These are phyloP conservation scores for Carcina quercana DNA, from an alignment of 2,888 invertebrate species.

Conservation along the genomic window DNA sequence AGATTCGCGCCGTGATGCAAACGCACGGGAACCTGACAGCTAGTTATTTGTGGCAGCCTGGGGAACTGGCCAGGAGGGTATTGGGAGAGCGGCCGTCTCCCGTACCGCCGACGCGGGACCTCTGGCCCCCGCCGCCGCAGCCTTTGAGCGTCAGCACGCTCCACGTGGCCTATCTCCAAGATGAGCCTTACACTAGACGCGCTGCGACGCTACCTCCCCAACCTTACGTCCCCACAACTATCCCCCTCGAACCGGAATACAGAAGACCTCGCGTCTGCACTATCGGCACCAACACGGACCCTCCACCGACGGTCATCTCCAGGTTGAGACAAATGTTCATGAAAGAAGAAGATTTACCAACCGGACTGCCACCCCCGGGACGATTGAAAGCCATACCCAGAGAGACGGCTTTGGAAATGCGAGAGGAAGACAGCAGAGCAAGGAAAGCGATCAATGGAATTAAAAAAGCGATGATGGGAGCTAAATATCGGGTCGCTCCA, in stretches of 20 bases:
- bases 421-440: conserved; percentile 42
- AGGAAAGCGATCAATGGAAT: conserved; percentile 47
- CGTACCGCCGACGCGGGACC: conserved; percentile 59
- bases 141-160: conserved; percentile 62
- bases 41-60: conserved; percentile 68
- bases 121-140: conserved; percentile 55
- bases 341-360: conserved; percentile 31
- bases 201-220: conserved; percentile 50
- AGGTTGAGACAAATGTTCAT: conserved; percentile 39
- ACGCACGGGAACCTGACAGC: conserved; percentile 63
- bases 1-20: conserved; percentile 54
- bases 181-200: conserved; percentile 44
- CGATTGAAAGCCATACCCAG: conserved; percentile 45
- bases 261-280: conserved; percentile 43
- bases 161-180: conserved; percentile 58
- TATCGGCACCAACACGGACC: conserved; percentile 63
- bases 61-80: conserved; percentile 61
- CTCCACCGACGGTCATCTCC: conserved; percentile 40
- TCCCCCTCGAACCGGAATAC: conserved; percentile 18
- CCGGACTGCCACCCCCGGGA: conserved; percentile 35
- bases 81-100: conserved; percentile 61
- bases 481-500: conserved; percentile 56
- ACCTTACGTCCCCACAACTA: conserved; percentile 33
- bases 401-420: conserved; percentile 42
- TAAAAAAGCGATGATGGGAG: conserved; percentile 51